A percentile compares a stretch with the other conserved stretches of the same genome.
phyloP scores from a whole-genome alignment of 2,888 invertebrate genomes.

The Eupithecia pulchellata region DNA sequence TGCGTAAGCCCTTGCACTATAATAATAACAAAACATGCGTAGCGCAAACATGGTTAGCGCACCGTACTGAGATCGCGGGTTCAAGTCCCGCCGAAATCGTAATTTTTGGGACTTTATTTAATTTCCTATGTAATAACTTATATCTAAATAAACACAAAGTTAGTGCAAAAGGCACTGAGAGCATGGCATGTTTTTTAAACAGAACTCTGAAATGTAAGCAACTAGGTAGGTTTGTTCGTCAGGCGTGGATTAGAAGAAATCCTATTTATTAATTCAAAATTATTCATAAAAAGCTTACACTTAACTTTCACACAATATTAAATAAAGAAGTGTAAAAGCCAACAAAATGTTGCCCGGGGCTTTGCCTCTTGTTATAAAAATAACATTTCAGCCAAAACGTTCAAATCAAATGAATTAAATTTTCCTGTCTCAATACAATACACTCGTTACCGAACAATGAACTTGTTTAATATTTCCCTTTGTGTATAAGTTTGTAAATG shows the following conservation, averaged over 20 bases:
- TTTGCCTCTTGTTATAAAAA: conserved; percentile 14
- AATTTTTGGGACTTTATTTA: no score
- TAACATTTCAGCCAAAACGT: conserved; percentile 19
- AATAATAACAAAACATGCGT: no score
- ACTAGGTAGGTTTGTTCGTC: background rate
- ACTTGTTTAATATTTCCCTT: conserved; percentile 33
- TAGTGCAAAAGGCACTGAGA: no score
- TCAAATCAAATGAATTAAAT: conserved; percentile 37
- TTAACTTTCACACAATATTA: background rate
- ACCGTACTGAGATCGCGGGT: no score
- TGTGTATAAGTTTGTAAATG: conserved; percentile 23
- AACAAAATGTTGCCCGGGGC: conserved; percentile 22
- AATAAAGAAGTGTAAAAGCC: conserved; percentile 17
- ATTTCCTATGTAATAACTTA: no score
- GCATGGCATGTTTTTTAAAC: background rate
- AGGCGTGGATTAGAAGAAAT: background rate
- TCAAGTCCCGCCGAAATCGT: no score
- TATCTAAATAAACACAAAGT: no score
- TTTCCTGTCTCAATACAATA: conserved; percentile 34
- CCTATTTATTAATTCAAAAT: background rate
- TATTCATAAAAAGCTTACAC: background rate
- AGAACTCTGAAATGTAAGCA: background rate
- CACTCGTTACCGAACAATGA: conserved; percentile 36
- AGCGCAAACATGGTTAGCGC: no score
- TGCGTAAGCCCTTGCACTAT: no score